Base-by-base conservation (phyloP, 2,113 vertebrate species). In the Microcebus murinus region DNA sequence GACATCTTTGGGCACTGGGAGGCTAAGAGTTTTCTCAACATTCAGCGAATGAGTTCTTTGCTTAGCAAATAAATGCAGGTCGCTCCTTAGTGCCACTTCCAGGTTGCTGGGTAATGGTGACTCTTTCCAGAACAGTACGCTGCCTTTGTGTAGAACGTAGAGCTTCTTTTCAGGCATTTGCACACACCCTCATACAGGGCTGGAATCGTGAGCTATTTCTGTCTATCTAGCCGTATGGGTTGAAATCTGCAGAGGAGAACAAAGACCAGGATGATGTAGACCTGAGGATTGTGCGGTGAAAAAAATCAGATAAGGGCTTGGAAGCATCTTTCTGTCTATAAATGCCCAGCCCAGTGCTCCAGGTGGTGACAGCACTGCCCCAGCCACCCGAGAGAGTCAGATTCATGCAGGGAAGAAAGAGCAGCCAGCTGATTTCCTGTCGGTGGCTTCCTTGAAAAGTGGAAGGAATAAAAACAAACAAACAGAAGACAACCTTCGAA, bases 281-380 rank as follows among this genome's bases (percentile, higher is more conserved):
- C 48, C 74, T 21, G 67, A 36, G 67, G 67, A 73, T 48, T 57
- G 31, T 15, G 67, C 29, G 42, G 23, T 45, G 65, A 83, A 68
- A 76, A 80, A 80, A 80, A 76, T 61, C 45, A 94, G 65, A 71
- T 52, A 8, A 50, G 25, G 12, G 17, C 57, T 88, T 67, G 59
- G 67, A 39, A 91, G 80, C 63, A 39, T 76, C 91, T 74, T 82
- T 83, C 59, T 86, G 20, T 59, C 50, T 42, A 48, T 88, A 83
- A 87, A 95, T 90, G 80, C 61, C 27, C 45, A 76, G 45, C 2
- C 52, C 29, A 12, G 50, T 10, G 27, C 63, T 94, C 93, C 50
- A 1, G 57, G 95, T 87, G 90, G 94, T 67, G 13, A 77, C 45
- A 90, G 92, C 89, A 48, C 34, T 77, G 57, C 59, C 73, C 13